A percentile compares a stretch with the other conserved stretches of the same genome.
Evolutionary conservation across 2,888 invertebrate species (phyloP).

Genomic region (Eristalinus sepulchralis): DNA sequence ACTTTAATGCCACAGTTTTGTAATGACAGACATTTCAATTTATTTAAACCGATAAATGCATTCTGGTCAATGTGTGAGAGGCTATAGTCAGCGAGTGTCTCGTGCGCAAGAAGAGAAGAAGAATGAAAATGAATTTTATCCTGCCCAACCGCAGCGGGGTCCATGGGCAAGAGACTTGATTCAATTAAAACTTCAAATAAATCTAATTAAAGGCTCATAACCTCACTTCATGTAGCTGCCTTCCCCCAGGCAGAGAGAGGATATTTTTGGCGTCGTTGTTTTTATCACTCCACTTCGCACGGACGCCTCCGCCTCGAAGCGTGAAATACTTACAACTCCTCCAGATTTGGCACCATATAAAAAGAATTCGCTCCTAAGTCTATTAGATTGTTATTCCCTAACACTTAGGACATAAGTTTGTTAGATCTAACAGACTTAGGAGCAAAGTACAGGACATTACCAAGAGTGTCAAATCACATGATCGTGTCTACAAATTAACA

Average conservation of each 20-base stretch:
- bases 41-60: constrained; percentile 83
- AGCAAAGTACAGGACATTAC: constrained; percentile 23
- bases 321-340: constrained; percentile 87
- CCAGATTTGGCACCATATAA: constrained; percentile 85
- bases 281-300: neutral
- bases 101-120: too few relatives aligned
- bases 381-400: constrained; percentile 91
- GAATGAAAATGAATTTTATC: neutral
- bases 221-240: neutral
- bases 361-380: constrained; percentile 87
- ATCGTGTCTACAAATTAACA: too few relatives aligned
- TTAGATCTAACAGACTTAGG: too few relatives aligned
- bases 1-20: constrained; percentile 81
- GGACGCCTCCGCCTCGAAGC: neutral
- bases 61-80: constrained; percentile 86
- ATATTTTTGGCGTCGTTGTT: neutral
- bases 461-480: too few relatives aligned
- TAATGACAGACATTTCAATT: constrained; percentile 80
- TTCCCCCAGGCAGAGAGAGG: neutral
- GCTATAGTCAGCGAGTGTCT: constrained; percentile 88
- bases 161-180: neutral
- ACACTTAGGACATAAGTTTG: constrained; percentile 86
- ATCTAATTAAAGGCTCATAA: neutral
- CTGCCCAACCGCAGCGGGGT: neutral
- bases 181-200: neutral